Conservation (phyloP, 2,888 invertebrate species). For the Drosophila flavopinicola region DNA sequence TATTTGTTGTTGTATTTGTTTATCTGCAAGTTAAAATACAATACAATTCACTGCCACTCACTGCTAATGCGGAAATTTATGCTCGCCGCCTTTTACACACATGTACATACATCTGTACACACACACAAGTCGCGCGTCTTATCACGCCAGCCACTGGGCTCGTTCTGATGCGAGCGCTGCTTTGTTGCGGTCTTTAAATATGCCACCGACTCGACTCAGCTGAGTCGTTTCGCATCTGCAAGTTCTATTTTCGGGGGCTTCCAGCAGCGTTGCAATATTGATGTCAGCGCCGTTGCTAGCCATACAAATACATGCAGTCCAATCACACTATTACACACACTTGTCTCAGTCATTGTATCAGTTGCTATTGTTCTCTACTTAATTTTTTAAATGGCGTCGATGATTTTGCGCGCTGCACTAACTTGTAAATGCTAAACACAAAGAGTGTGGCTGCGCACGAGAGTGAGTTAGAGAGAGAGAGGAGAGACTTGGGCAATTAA, state of each 20-base stretch:
- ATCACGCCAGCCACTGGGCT: slow-evolving; percentile 51
- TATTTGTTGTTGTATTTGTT: slow-evolving; percentile 20
- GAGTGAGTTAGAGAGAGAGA: neutral
- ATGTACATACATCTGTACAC: no score
- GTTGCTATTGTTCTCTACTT: slow-evolving; percentile 14
- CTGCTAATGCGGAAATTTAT: slow-evolving; percentile 70
- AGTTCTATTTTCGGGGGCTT: neutral
- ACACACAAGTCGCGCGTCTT: slow-evolving; percentile 34
- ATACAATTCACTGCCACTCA: slow-evolving; percentile 51
- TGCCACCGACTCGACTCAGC: neutral
- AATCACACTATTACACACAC: no score
- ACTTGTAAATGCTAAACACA: slow-evolving; percentile 9
- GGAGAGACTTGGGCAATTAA: neutral
- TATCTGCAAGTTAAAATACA: slow-evolving; percentile 46
- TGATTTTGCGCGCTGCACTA: slow-evolving; percentile 62
- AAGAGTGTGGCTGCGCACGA: neutral
- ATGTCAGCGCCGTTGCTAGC: no score
- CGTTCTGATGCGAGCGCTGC: slow-evolving; percentile 34
- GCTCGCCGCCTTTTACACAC: slow-evolving; percentile 29
- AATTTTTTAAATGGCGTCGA: slow-evolving; percentile 44
- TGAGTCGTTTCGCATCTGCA: slow-evolving; percentile 1
- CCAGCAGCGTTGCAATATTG: neutral
- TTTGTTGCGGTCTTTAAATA: slow-evolving; percentile 29
- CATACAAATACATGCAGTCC: no score
- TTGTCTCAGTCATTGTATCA: neutral